Conservation (phyloP, 2,113 vertebrate species). For the Cacatua alba region DNA sequence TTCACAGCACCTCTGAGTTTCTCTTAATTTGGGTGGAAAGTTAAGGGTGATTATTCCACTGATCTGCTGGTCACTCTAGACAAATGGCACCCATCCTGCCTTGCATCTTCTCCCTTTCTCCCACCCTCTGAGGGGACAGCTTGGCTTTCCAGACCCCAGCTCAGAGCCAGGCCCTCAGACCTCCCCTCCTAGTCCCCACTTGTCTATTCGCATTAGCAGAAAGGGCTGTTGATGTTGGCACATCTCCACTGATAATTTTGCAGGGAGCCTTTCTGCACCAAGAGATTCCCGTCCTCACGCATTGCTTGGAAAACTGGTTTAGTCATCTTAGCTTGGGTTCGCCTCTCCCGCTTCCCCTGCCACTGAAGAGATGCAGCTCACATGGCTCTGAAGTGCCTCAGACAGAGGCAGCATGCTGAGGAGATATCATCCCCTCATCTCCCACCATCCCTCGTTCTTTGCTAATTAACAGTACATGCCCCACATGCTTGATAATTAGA, state of each 20-base stretch:
- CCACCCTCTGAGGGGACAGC: background rate
- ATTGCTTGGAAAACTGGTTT: background rate
- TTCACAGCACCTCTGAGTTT: background rate
- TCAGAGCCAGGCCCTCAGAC: background rate
- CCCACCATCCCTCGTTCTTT: conserved; percentile 28
- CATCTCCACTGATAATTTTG: background rate
- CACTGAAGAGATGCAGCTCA: background rate
- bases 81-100: accelerated
- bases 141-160: background rate
- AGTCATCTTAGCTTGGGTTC: background rate
- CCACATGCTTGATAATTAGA: conserved; percentile 20
- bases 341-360: background rate
- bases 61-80: background rate
- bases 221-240: background rate
- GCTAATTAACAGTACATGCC: conserved; percentile 33
- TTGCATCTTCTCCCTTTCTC: background rate
- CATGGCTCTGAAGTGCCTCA: background rate
- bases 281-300: background rate
- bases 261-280: background rate
- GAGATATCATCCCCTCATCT: background rate
- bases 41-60: background rate
- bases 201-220: background rate
- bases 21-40: background rate
- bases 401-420: conserved; percentile 22
- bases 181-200: background rate